These are phyloP conservation scores for Polymixis lichenea DNA, from an alignment of 2,888 invertebrate species.

Conservation along the genomic window DNA sequence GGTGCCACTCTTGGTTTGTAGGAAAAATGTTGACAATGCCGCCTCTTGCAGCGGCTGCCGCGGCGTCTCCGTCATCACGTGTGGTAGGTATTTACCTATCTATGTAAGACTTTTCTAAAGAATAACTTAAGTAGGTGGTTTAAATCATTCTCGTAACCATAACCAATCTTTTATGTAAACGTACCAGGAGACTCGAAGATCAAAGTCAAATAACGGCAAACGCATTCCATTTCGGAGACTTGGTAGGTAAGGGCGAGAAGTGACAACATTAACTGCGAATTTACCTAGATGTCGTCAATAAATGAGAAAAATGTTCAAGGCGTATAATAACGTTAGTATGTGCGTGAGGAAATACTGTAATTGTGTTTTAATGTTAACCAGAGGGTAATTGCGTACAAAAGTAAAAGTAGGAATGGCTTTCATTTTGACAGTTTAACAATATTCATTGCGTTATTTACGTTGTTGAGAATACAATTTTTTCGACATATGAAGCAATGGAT, in stretches of 20 bases:
- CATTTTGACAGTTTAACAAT: too few species aligned
- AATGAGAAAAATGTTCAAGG: constrained; percentile 1
- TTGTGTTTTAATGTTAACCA: neutral
- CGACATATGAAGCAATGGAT: too few species aligned
- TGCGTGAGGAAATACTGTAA: neutral
- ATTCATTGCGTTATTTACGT: too few species aligned
- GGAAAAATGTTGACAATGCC: too few species aligned
- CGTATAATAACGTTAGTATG: neutral
- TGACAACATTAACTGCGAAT: neutral
- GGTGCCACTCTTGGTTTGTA: too few species aligned
- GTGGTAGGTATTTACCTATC: neutral
- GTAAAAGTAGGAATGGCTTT: neutral
- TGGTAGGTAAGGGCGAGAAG: neutral
- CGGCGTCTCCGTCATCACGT: too few species aligned
- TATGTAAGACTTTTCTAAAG: neutral
- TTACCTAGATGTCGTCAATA: neutral
- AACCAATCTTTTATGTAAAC: constrained; percentile 2
- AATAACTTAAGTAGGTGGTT: neutral
- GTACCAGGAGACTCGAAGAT: constrained; percentile 1
- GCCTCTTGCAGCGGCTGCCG: too few species aligned
- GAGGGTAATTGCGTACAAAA: too few species aligned
- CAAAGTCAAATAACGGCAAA: constrained; percentile 21
- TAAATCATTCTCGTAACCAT: neutral
- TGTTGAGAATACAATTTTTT: too few species aligned
- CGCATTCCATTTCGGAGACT: constrained; percentile 20